Evolutionary conservation across 1,140 invertebrate species (phyloP).

Genomic region (Drosophila nebulosa): DNA sequence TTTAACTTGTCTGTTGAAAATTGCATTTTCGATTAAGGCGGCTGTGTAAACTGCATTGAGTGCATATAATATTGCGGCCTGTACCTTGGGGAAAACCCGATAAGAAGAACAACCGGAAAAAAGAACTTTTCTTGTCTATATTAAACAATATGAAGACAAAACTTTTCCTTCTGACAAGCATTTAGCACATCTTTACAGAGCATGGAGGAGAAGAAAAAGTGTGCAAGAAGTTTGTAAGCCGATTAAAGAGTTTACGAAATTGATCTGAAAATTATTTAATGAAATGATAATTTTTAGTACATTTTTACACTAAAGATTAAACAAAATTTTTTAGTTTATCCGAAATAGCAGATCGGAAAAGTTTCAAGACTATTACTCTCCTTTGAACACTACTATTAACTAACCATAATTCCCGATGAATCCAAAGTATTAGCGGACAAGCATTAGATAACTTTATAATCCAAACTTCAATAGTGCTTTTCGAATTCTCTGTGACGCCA

Average conservation of each 20-base stretch:
- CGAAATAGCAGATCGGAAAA: too few relatives aligned
- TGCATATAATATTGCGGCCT: slow-evolving; percentile 58
- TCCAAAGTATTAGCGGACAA: too few relatives aligned
- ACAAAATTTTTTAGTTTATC: too few relatives aligned
- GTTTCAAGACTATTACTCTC: too few relatives aligned
- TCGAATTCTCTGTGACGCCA: too few relatives aligned
- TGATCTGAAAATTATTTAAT: not conserved
- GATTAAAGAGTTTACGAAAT: slow-evolving; percentile 3
- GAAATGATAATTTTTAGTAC: too few relatives aligned
- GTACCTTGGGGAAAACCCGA: slow-evolving; percentile 11
- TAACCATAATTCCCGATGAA: too few relatives aligned
- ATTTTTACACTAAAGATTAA: too few relatives aligned
- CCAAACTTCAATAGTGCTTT: too few relatives aligned
- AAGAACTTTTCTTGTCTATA: slow-evolving; percentile 47
- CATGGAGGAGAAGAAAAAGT: slow-evolving; percentile 11
- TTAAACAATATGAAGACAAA: slow-evolving; percentile 36
- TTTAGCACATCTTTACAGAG: slow-evolving; percentile 51
- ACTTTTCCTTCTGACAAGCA: slow-evolving; percentile 34
- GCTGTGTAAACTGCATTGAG: slow-evolving; percentile 60
- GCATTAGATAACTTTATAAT: too few relatives aligned
- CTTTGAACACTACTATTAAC: too few relatives aligned
- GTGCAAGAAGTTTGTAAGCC: not conserved
- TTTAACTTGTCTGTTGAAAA: slow-evolving; percentile 60
- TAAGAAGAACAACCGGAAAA: slow-evolving; percentile 4
- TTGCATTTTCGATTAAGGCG: slow-evolving; percentile 74